These are phyloP conservation scores for Taenioides sp. DNA, from an alignment of 2,797 vertebrate genomes.

Conservation along the genomic window DNA sequence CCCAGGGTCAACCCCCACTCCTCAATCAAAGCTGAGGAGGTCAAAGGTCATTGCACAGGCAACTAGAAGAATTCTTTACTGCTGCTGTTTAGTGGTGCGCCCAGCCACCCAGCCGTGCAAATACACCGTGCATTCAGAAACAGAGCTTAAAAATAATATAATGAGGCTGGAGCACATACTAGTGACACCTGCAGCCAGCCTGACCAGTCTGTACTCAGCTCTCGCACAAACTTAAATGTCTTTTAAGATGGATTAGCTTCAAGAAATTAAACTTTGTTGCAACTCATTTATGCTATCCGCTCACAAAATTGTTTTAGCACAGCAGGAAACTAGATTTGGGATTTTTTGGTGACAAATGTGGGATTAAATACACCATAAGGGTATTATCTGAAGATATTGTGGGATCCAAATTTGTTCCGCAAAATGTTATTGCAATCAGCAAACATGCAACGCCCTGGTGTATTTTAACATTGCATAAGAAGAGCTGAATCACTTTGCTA, in stretches of 20 bases:
- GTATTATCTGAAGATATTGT: neutral
- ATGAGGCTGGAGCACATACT: neutral
- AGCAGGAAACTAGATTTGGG: neutral
- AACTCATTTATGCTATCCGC: neutral
- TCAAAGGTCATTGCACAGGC: conserved; percentile 75
- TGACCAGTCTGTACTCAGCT: neutral
- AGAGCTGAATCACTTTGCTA: neutral
- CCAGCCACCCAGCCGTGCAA: conserved; percentile 23
- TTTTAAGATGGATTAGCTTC: neutral
- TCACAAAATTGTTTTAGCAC: neutral
- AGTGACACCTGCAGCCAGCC: neutral
- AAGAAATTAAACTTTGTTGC: neutral
- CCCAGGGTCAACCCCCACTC: conserved; percentile 70
- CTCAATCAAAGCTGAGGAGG: conserved; percentile 55
- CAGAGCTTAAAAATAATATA: neutral
- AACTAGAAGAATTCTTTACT: conserved; percentile 72
- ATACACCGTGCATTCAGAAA: conserved; percentile 7
- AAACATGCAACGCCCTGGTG: neutral
- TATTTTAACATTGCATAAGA: too few relatives aligned
- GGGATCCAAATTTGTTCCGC: neutral
- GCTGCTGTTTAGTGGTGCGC: conserved; percentile 51
- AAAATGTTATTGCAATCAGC: neutral
- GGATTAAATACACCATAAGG: neutral
- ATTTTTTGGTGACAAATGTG: neutral
- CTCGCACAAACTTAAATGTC: neutral